Conservation (phyloP, 1,140 invertebrate genomes). For the Brachionus koreanus region DNA sequence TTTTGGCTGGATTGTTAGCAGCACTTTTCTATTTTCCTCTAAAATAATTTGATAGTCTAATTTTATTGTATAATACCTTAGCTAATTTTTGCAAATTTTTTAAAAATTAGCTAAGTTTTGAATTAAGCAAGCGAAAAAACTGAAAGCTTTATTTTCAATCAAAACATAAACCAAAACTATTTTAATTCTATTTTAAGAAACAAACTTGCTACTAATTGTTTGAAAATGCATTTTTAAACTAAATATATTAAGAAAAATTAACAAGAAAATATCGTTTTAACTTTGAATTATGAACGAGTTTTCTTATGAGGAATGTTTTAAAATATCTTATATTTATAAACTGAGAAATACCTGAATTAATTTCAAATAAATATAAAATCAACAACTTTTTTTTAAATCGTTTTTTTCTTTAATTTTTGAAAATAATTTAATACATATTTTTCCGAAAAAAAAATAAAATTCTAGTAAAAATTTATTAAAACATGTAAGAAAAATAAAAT, state of each 20-base stretch:
- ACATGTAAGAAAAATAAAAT: not conserved
- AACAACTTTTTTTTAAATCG: too few species aligned
- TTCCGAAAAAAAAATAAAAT: not conserved
- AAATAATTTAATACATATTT: not conserved
- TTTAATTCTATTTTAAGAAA: not conserved
- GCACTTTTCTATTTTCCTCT: not conserved
- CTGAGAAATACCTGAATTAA: not conserved
- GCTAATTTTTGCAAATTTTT: too few species aligned
- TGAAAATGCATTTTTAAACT: not conserved
- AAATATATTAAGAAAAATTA: not conserved
- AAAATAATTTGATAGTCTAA: not conserved
- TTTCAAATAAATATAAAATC: not conserved
- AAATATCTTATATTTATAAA: not conserved
- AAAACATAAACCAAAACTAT: not conserved
- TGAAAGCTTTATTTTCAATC: not conserved
- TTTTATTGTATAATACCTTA: not conserved
- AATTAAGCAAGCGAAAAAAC: not conserved
- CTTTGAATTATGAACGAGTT: not conserved
- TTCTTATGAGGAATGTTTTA: not conserved
- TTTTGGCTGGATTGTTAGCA: not conserved
- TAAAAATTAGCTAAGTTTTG: not conserved
- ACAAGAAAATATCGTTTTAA: not conserved
- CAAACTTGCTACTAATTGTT: not conserved
- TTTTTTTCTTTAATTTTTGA: too few species aligned
- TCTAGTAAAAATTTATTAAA: not conserved